Percentiles rank a stretch among this genome's conserved stretches.
These are phyloP conservation scores for Heliothis virescens DNA, from an alignment of 1,140 invertebrate genomes.

Conservation along the genomic window DNA sequence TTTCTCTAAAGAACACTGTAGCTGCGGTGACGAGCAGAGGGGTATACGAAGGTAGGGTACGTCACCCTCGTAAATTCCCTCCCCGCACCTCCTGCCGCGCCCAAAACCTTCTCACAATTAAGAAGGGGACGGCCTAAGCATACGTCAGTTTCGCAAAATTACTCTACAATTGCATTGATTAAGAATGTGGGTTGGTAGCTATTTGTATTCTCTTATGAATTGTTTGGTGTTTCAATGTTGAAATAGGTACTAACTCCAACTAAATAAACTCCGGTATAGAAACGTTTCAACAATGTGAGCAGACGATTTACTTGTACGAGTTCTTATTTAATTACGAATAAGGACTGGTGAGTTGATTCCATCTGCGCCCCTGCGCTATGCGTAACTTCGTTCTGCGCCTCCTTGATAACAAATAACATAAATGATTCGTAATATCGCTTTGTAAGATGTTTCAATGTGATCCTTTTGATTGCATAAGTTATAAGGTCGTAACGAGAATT, in stretches of 20 bases:
- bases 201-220: not conserved
- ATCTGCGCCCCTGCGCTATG: not conserved
- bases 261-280: not conserved
- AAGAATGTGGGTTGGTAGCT: not conserved
- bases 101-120: constrained; percentile 41
- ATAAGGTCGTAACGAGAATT: too few species aligned
- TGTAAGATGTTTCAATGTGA: too few species aligned
- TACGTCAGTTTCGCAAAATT: constrained; percentile 34
- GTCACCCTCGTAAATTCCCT: constrained; percentile 36
- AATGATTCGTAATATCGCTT: too few species aligned
- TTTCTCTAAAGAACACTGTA: constrained; percentile 19
- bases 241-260: not conserved
- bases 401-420: not conserved
- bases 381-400: not conserved
- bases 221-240: not conserved
- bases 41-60: constrained; percentile 4
- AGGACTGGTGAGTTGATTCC: not conserved
- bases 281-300: not conserved
- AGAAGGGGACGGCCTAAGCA: constrained; percentile 2
- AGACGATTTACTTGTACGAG: not conserved
- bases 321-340: constrained; percentile 3
- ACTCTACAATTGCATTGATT: constrained; percentile 25
- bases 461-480: too few species aligned
- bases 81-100: not conserved
- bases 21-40: constrained; percentile 20